Evolutionary conservation across 2,797 vertebrate genomes (phyloP).

Genomic region (Melopsittacus undulatus): DNA sequence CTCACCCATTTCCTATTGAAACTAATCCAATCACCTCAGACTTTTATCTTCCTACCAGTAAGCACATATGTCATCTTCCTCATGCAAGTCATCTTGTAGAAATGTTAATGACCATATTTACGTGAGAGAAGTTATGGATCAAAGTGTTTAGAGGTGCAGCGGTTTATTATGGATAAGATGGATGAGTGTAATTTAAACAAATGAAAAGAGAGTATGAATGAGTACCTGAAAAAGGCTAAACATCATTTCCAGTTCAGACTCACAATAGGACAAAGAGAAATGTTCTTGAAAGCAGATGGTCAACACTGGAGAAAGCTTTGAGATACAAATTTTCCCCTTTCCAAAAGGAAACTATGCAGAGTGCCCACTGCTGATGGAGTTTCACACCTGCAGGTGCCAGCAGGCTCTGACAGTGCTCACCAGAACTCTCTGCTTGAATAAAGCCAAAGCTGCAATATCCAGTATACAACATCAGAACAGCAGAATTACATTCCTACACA

Average conservation of each 20-base stretch:
- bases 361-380: not conserved
- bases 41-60: constrained; percentile 23
- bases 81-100: not conserved
- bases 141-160: not conserved
- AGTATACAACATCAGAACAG: not conserved
- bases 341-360: not conserved
- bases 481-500: not conserved
- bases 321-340: not conserved
- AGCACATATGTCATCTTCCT: not conserved
- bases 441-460: not conserved
- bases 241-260: not conserved
- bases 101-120: constrained; percentile 11
- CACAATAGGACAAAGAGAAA: not conserved
- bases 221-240: not conserved
- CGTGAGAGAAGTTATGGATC: not conserved
- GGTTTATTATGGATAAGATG: not conserved
- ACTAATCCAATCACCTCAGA: constrained; percentile 41
- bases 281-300: not conserved
- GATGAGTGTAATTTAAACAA: not conserved
- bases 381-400: not conserved
- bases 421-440: not conserved
- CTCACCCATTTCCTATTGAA: constrained; percentile 54
- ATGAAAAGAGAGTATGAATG: not conserved
- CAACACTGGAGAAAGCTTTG: not conserved
- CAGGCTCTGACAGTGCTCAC: not conserved